Evolutionary conservation across 2,888 invertebrate genomes (phyloP).

Genomic region (Himalopsyche kuldschensis): DNA sequence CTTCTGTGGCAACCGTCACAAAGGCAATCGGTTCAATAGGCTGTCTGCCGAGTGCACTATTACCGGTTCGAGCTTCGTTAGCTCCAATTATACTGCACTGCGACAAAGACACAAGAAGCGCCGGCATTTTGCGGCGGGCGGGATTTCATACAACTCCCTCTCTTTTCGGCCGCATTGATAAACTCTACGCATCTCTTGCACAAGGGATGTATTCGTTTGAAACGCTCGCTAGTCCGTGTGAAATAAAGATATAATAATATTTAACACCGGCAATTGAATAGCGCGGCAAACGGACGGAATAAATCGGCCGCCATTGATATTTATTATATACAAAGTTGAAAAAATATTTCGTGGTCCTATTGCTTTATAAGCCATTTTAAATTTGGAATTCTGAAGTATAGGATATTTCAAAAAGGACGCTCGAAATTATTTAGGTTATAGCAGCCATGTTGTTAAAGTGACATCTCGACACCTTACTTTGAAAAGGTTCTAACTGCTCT

Average conservation of each 20-base stretch:
- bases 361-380: no score
- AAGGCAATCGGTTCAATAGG: not conserved
- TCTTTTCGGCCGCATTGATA: not conserved
- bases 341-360: no score
- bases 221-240: not conserved
- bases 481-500: no score
- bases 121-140: not conserved
- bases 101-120: slow-evolving; percentile 23
- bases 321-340: no score
- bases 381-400: no score
- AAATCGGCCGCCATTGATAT: not conserved
- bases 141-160: not conserved
- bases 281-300: not conserved
- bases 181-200: not conserved
- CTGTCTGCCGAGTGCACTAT: not conserved
- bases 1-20: not conserved
- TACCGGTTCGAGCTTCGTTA: not conserved
- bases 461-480: no score
- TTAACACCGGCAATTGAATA: not conserved
- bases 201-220: not conserved
- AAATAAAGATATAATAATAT: not conserved
- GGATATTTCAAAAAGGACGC: no score
- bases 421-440: no score
- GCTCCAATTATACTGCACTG: slow-evolving; percentile 24
- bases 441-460: no score